Conservation (phyloP, 2,113 vertebrate genomes). For the Leuciscus idus region DNA sequence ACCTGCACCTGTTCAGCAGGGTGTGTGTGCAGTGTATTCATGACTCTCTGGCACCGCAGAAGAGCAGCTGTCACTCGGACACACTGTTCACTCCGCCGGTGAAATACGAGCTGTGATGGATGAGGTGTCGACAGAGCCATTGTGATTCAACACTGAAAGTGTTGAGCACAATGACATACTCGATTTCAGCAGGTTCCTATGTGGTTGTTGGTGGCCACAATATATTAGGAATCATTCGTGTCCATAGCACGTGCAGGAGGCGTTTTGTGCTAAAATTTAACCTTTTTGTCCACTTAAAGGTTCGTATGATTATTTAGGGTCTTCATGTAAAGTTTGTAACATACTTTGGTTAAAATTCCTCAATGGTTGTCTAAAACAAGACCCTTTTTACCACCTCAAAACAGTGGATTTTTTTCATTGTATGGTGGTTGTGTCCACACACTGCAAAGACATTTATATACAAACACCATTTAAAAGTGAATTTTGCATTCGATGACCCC, state of each 20-base stretch:
- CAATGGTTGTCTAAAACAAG: no score
- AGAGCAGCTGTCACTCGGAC: conserved; percentile 22
- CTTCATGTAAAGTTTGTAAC: no score
- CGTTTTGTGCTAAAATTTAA: neutral
- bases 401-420: no score
- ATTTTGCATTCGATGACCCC: no score
- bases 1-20: neutral
- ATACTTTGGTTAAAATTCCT: no score
- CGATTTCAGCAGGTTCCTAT: neutral
- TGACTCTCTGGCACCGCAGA: neutral
- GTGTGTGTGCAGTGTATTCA: neutral
- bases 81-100: neutral
- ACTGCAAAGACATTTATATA: no score
- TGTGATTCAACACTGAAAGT: conserved; percentile 60
- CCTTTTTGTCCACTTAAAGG: neutral
- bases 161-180: conserved; percentile 44
- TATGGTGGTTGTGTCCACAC: no score
- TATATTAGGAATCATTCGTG: neutral
- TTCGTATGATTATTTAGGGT: no score
- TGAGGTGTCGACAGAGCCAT: conserved; percentile 60
- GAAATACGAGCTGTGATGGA: conserved; percentile 61
- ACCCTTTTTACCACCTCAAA: no score
- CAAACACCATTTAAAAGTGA: no score
- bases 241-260: neutral
- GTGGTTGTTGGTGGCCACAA: neutral